phyloP scores from a whole-genome alignment of 2,797 vertebrate species.

The Aplochiton taeniatus region DNA sequence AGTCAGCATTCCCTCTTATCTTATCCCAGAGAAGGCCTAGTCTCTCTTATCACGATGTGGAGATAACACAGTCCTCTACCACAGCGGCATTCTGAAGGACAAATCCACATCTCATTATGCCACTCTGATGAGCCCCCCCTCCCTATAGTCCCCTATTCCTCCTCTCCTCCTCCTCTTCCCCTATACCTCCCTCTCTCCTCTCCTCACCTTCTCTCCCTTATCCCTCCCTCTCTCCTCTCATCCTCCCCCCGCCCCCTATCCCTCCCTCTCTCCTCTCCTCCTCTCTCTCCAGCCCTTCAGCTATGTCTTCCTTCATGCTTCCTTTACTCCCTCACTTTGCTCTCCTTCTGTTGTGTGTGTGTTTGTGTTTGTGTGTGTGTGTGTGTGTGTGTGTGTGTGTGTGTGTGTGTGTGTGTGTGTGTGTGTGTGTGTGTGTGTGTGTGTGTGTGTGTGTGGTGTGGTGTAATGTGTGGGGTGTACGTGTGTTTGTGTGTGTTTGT shows the following conservation, averaged over 20 bases:
- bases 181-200: neutral
- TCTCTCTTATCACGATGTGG: constrained; percentile 34
- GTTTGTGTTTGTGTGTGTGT: too few relatives aligned
- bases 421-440: too few relatives aligned
- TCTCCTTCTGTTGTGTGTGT: constrained; percentile 14
- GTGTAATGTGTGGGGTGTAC: too few relatives aligned
- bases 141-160: neutral
- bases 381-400: too few relatives aligned
- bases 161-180: constrained; percentile 2
- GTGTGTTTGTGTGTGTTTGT: too few relatives aligned
- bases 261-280: neutral
- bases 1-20: constrained; percentile 69
- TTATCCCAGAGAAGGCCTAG: constrained; percentile 61
- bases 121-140: too few relatives aligned
- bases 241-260: too few relatives aligned
- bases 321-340: constrained; percentile 32
- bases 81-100: constrained; percentile 75
- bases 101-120: constrained; percentile 49
- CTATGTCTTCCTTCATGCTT: too few relatives aligned
- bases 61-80: constrained; percentile 37
- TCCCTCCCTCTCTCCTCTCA: constrained; percentile 9
- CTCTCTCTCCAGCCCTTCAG: too few relatives aligned
- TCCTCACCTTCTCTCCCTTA: constrained; percentile 21
- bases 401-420: too few relatives aligned
- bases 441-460: too few relatives aligned